Evolutionary conservation across 2,888 invertebrate genomes (phyloP).

Genomic region (Nemapogon koenigi): DNA sequence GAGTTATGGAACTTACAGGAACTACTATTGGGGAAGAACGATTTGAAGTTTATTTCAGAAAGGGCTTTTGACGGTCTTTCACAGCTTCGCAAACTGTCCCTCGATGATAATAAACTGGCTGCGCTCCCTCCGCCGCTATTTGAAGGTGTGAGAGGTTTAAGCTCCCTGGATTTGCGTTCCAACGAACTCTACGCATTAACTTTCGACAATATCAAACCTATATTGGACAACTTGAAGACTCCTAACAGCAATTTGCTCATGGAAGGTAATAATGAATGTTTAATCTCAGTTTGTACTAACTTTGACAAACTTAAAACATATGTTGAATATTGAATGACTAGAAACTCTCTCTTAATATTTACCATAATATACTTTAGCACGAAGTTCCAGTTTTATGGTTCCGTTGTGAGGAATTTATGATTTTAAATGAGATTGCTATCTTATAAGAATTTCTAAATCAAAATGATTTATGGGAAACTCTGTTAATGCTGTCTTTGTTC

Average conservation of each 20-base stretch:
- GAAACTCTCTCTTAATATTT: constrained; percentile 40
- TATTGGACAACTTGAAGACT: constrained; percentile 79
- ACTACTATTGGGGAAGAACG: constrained; percentile 72
- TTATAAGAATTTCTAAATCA: constrained; percentile 28
- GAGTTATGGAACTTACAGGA: constrained; percentile 78
- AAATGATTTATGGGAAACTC: constrained; percentile 19
- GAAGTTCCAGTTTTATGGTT: constrained; percentile 45
- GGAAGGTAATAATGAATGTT: constrained; percentile 69
- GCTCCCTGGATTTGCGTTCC: constrained; percentile 77
- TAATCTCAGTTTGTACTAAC: constrained; percentile 32
- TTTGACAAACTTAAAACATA: constrained; percentile 44
- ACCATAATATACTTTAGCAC: constrained; percentile 38
- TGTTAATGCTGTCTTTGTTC: constrained; percentile 8
- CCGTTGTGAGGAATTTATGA: constrained; percentile 21
- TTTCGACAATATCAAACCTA: constrained; percentile 77
- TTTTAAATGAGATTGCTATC: constrained; percentile 7
- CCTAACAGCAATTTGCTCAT: constrained; percentile 76
- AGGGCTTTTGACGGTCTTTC: constrained; percentile 79
- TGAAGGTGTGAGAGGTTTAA: constrained; percentile 74
- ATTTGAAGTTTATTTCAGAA: constrained; percentile 75
- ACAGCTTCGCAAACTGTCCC: constrained; percentile 72
- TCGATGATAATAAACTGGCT: constrained; percentile 79
- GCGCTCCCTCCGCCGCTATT: constrained; percentile 75
- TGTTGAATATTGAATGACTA: constrained; percentile 47
- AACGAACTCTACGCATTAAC: constrained; percentile 80